phyloP scores from a whole-genome alignment of 2,113 vertebrate species.

The Oriolus oriolus region DNA sequence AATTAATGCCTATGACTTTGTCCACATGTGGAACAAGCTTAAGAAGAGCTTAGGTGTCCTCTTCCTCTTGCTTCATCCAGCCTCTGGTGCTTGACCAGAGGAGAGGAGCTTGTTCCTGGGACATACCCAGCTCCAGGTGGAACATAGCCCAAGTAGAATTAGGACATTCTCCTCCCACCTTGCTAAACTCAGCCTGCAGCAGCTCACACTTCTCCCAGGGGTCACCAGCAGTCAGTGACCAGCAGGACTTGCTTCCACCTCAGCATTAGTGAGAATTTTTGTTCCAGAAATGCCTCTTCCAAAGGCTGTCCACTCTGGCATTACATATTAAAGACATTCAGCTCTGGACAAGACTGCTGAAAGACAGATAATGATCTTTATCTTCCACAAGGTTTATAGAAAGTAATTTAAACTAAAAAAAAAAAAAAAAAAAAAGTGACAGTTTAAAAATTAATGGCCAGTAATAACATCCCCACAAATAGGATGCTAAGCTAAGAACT shows the following conservation, averaged over 20 bases:
- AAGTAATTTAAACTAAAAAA: constrained; percentile 23
- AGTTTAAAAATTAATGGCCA: constrained; percentile 62
- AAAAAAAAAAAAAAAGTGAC: background rate
- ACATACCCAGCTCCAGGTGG: background rate
- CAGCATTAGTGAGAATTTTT: background rate
- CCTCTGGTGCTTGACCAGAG: background rate
- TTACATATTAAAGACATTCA: background rate
- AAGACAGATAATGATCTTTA: constrained; percentile 24
- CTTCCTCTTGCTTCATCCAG: background rate
- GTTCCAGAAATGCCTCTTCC: background rate
- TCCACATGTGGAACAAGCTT: background rate
- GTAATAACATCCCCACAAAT: constrained; percentile 30
- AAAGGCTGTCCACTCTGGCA: background rate
- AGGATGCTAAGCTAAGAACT: constrained; percentile 1
- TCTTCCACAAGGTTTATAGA: background rate
- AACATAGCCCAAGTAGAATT: fast-evolving
- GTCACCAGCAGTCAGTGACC: background rate
- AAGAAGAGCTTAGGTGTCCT: background rate
- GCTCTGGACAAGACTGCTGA: background rate
- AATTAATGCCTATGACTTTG: background rate
- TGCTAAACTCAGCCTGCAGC: background rate
- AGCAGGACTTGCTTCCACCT: background rate
- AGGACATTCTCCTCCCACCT: background rate
- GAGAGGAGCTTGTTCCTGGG: background rate
- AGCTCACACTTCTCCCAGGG: background rate